A percentile compares a stretch with the other conserved stretches of the same genome.
phyloP scores from a whole-genome alignment of 2,113 vertebrate genomes.

The Caloenas nicobarica region DNA sequence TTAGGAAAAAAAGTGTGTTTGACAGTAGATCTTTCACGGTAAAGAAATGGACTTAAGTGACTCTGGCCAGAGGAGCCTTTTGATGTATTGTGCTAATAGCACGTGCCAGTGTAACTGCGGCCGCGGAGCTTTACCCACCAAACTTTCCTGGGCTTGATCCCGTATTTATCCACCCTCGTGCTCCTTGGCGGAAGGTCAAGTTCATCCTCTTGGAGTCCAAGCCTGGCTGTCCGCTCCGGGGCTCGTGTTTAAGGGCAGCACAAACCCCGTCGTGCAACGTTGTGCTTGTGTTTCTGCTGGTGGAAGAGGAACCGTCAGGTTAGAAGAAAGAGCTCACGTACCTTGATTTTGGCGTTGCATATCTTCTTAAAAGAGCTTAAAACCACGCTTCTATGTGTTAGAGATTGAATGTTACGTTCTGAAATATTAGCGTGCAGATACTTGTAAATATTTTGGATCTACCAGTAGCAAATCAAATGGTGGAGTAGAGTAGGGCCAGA shows the following conservation, averaged over 20 bases:
- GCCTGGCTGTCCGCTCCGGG: not conserved
- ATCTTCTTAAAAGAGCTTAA: not conserved
- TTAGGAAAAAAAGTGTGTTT: not conserved
- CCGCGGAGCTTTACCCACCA: not conserved
- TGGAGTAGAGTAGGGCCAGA: not conserved
- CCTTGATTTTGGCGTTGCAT: not conserved
- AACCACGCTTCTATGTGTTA: not conserved
- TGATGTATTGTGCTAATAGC: too few relatives aligned
- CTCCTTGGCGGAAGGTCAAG: not conserved
- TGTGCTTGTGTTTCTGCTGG: too few relatives aligned
- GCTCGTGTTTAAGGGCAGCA: not conserved
- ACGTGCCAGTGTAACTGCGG: not conserved
- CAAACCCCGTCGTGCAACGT: not conserved
- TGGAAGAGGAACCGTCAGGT: not conserved
- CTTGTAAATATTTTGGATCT: not conserved
- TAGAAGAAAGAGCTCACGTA: not conserved
- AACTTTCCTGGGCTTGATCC: not conserved
- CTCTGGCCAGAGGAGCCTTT: not conserved
- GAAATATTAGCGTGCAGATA: not conserved
- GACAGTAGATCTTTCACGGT: not conserved
- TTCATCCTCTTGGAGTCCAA: not conserved
- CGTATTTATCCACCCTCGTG: accelerated
- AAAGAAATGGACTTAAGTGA: not conserved
- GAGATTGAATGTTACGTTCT: not conserved
- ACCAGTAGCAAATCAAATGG: not conserved